phyloP scores from a whole-genome alignment of 64 coral and sea anemone genomes.

The Hydrozoanthus tunicans region DNA sequence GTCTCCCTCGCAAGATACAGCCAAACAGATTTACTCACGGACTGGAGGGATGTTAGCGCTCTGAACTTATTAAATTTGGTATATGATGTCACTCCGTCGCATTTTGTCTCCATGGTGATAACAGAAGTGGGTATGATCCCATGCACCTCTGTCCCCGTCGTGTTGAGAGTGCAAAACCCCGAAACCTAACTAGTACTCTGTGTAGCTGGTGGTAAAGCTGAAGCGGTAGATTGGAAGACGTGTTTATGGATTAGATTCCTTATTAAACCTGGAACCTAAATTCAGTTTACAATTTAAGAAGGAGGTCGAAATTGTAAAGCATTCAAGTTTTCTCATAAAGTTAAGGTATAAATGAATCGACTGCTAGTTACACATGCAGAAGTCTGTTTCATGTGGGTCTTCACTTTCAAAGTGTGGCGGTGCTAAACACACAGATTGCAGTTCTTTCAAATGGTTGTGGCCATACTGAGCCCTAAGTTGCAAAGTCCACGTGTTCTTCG shows the following conservation, averaged over 20 bases:
- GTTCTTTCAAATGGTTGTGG: no score
- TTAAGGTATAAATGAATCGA: no score
- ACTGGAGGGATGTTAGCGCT: slow-evolving; percentile 84
- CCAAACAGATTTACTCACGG: slow-evolving; percentile 61
- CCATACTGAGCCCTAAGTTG: no score
- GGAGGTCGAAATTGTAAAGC: no score
- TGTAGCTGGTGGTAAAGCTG: neutral
- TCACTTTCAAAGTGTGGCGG: no score
- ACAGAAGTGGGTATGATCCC: slow-evolving; percentile 99
- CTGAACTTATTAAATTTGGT: slow-evolving; percentile 96
- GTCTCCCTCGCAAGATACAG: slow-evolving; percentile 72
- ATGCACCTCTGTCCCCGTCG: slow-evolving; percentile 96
- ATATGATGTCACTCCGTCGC: slow-evolving; percentile 93
- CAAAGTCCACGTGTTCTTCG: no score
- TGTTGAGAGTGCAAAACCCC: slow-evolving; percentile 94
- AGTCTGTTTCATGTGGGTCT: no score
- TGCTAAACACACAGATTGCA: no score
- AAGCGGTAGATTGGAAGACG: neutral
- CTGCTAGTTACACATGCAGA: no score
- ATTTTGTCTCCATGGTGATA: slow-evolving; percentile 99
- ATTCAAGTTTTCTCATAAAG: no score
- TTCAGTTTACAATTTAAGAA: neutral
- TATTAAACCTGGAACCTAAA: neutral
- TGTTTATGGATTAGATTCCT: neutral
- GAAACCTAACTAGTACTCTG: slow-evolving; percentile 42